These are phyloP conservation scores for Neostethus bicornis DNA, from an alignment of 2,797 vertebrate genomes.

Conservation along the genomic window DNA sequence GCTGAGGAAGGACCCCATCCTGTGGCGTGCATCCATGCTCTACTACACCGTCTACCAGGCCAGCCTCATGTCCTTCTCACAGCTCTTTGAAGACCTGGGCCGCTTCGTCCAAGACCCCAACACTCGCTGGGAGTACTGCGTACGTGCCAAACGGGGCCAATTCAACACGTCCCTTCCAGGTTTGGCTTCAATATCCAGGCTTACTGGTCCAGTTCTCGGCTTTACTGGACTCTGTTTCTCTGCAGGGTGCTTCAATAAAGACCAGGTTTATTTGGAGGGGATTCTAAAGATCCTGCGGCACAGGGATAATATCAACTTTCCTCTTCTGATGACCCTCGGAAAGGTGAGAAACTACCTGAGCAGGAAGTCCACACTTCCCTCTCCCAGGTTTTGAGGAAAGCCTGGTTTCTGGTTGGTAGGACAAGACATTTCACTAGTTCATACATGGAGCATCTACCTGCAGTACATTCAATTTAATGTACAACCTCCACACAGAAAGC, in stretches of 20 bases:
- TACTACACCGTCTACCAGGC: slow-evolving; percentile 94
- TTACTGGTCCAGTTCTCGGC: not conserved
- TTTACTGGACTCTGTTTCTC: not conserved
- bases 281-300: slow-evolving; percentile 90
- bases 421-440: too few relatives aligned
- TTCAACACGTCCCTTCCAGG: slow-evolving; percentile 88
- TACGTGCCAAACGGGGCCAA: slow-evolving; percentile 94
- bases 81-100: slow-evolving; percentile 87
- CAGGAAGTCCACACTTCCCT: too few relatives aligned
- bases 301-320: slow-evolving; percentile 90
- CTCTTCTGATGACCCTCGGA: slow-evolving; percentile 88
- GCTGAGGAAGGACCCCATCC: slow-evolving; percentile 89
- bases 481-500: too few relatives aligned
- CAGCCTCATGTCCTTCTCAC: slow-evolving; percentile 87
- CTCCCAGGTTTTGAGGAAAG: too few relatives aligned
- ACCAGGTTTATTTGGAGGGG: slow-evolving; percentile 95
- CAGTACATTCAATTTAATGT: too few relatives aligned
- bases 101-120: slow-evolving; percentile 89
- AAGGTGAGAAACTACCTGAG: slow-evolving; percentile 86
- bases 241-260: slow-evolving; percentile 95
- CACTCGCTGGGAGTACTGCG: slow-evolving; percentile 95
- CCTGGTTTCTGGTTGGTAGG: too few relatives aligned
- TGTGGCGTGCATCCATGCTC: slow-evolving; percentile 93
- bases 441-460: too few relatives aligned
- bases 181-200: slow-evolving; percentile 35